A percentile compares a stretch with the other conserved stretches of the same genome.
Conservation (phyloP, 1,140 invertebrate species). For the Panulirus ornatus region DNA sequence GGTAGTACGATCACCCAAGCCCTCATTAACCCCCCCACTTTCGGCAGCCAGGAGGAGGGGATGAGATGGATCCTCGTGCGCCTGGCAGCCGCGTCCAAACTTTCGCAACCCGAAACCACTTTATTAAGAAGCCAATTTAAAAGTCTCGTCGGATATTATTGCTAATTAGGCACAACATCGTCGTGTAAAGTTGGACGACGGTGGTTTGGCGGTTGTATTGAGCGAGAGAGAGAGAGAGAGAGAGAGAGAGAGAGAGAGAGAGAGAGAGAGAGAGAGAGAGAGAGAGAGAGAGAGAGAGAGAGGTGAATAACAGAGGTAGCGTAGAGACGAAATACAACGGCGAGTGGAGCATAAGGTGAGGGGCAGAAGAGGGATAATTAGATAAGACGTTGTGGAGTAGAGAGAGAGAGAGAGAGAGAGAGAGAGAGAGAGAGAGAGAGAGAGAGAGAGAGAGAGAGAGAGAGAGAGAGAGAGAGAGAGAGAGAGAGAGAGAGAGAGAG, state of each 20-base stretch:
- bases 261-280: background rate
- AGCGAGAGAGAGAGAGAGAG: background rate
- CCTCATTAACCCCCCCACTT: too few relatives aligned
- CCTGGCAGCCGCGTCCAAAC: conserved; percentile 40
- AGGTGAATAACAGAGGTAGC: background rate
- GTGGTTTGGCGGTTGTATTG: background rate
- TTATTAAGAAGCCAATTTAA: conserved; percentile 63
- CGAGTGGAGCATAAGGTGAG: background rate
- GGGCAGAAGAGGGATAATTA: background rate
- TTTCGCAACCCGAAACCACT: conserved; percentile 61
- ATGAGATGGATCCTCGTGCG: background rate
- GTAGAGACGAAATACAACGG: too few relatives aligned
- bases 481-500: background rate
- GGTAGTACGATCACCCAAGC: too few relatives aligned
- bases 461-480: too few relatives aligned
- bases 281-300: background rate
- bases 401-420: background rate
- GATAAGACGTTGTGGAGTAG: background rate
- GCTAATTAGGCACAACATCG: conserved; percentile 61
- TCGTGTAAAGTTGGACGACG: background rate
- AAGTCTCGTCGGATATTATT: conserved; percentile 62
- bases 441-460: background rate
- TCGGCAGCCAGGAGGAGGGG: background rate
- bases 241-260: too few relatives aligned
- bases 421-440: background rate